A percentile compares a stretch with the other conserved stretches of the same genome.
These are phyloP conservation scores for Zaprionus vittiger DNA, from an alignment of 1,140 invertebrate species.

Conservation along the genomic window DNA sequence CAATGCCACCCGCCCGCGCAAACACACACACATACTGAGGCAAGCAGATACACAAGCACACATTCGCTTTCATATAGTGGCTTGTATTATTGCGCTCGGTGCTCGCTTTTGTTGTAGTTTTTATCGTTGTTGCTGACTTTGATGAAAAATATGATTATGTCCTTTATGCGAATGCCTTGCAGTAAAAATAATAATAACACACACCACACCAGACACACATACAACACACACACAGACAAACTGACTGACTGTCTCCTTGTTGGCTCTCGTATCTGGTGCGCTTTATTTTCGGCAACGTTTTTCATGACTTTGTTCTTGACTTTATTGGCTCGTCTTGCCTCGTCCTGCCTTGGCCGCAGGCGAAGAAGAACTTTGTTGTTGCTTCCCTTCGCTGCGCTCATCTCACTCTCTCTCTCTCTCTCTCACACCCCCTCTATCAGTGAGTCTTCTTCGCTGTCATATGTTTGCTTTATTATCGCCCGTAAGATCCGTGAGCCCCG, in stretches of 20 bases:
- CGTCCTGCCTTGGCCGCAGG: conserved; percentile 46
- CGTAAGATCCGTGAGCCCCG: conserved; percentile 22
- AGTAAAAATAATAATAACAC: conserved; percentile 83
- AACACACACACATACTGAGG: conserved; percentile 18
- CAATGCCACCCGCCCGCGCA: conserved; percentile 24
- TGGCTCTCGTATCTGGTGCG: conserved; percentile 24
- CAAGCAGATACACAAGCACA: conserved; percentile 27
- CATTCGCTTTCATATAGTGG: conserved; percentile 33
- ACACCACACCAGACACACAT: conserved; percentile 28
- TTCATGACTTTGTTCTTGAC: conserved; percentile 79
- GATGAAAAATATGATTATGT: conserved; percentile 83
- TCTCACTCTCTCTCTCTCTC: neutral
- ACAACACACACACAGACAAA: neutral
- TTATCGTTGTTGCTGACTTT: conserved; percentile 82
- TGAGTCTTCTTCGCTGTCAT: conserved; percentile 52
- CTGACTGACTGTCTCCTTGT: conserved; percentile 14
- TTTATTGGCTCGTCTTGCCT: conserved; percentile 68
- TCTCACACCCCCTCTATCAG: neutral
- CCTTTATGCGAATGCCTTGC: conserved; percentile 82
- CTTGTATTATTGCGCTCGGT: conserved; percentile 48
- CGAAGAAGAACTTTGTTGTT: conserved; percentile 52
- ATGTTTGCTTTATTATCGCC: conserved; percentile 79
- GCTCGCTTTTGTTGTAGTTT: conserved; percentile 68
- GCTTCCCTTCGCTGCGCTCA: neutral
- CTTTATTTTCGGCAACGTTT: conserved; percentile 73